These are phyloP conservation scores for Cynopterus sphinx DNA, from an alignment of 2,797 vertebrate species.

Conservation along the genomic window DNA sequence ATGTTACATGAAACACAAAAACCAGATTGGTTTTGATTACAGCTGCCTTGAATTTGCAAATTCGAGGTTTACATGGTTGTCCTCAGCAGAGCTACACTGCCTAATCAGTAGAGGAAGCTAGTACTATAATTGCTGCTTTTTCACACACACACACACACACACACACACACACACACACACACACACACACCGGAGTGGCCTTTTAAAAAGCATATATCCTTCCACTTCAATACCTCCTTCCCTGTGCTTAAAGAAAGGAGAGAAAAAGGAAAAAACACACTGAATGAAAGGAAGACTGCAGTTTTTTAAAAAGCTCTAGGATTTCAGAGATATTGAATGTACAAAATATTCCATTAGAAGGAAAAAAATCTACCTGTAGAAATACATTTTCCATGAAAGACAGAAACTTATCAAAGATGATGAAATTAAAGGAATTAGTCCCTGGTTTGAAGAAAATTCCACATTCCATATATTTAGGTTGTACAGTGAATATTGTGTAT, in stretches of 20 bases:
- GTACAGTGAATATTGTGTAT: not conserved
- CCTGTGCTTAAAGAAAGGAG: not conserved
- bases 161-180: too few relatives aligned
- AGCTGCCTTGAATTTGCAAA: not conserved
- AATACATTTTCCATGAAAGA: not conserved
- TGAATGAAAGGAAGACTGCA: not conserved
- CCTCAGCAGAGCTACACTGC: not conserved
- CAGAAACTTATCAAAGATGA: constrained; percentile 25
- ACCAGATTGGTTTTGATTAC: not conserved
- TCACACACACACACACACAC: too few relatives aligned
- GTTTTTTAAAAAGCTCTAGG: not conserved
- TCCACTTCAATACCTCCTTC: not conserved
- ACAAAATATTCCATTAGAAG: constrained; percentile 20
- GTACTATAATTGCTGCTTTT: not conserved
- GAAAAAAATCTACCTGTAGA: not conserved
- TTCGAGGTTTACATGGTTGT: not conserved
- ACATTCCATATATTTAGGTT: not conserved
- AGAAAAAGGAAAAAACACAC: not conserved
- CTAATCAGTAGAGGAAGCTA: not conserved
- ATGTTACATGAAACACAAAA: not conserved
- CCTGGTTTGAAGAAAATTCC: constrained; percentile 26
- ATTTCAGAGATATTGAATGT: constrained; percentile 38
- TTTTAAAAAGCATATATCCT: not conserved
- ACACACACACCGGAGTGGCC: not conserved
- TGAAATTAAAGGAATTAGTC: constrained; percentile 23